These are phyloP conservation scores for Hydroisotoma schaefferi DNA, from an alignment of 2,888 invertebrate genomes.

Conservation along the genomic window DNA sequence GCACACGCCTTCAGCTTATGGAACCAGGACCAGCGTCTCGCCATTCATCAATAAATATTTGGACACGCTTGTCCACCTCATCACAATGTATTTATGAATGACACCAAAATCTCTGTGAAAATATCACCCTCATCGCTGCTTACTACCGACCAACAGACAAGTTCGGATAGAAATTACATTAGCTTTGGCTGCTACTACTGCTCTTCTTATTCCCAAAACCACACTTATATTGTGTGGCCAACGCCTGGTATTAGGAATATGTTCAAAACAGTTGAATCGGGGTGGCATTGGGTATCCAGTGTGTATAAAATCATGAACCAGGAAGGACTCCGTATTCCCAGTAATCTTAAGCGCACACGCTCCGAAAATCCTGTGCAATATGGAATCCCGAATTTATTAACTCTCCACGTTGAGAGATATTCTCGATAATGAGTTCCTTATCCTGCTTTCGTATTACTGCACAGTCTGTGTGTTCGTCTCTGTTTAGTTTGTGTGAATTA, in stretches of 20 bases:
- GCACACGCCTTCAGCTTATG: constrained; percentile 37
- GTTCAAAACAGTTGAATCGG: too few species aligned
- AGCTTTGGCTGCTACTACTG: too few species aligned
- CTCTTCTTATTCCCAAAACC: too few species aligned
- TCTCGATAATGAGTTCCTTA: background rate
- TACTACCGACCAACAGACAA: too few species aligned
- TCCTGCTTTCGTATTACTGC: background rate
- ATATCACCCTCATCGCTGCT: background rate
- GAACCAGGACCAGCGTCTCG: constrained; percentile 11
- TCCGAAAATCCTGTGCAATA: constrained; percentile 37
- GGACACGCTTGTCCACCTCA: constrained; percentile 49
- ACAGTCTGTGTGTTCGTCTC: too few species aligned
- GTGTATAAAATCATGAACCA: too few species aligned
- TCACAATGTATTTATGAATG: constrained; percentile 17
- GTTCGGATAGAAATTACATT: too few species aligned
- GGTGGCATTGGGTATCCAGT: too few species aligned
- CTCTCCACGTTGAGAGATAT: constrained; percentile 39
- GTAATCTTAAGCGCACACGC: constrained; percentile 28
- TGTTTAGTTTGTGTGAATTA: background rate
- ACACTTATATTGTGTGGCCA: too few species aligned
- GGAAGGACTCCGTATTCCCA: background rate
- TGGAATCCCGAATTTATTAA: constrained; percentile 46
- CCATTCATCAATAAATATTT: constrained; percentile 49
- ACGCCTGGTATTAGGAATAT: too few species aligned
- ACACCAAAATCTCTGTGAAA: background rate